Evolutionary conservation across 2,113 vertebrate species (phyloP).

Genomic region (Herpetotheres cachinnans): DNA sequence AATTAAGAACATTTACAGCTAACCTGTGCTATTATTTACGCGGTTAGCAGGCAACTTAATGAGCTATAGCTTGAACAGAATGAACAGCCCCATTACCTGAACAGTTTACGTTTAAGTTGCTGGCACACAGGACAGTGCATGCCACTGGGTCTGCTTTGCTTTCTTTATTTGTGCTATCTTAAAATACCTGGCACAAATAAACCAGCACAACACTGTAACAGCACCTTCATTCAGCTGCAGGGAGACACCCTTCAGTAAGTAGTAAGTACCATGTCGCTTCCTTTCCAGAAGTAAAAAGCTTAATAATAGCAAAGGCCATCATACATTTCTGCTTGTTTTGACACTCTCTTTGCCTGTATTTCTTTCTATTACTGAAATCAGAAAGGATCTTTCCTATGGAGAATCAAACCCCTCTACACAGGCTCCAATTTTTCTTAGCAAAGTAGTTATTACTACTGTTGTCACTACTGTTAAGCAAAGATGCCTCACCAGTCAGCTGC

Average conservation of each 20-base stretch:
- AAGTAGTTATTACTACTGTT: background rate
- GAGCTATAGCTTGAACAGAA: background rate
- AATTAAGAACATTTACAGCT: background rate
- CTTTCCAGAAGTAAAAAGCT: background rate
- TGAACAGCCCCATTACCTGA: background rate
- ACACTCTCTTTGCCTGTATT: background rate
- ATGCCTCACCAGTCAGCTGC: background rate
- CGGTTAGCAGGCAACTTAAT: background rate
- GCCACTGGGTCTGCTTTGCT: background rate
- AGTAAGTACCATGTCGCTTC: background rate
- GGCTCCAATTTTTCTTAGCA: background rate
- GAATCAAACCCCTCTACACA: background rate
- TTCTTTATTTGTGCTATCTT: background rate
- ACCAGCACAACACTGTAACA: background rate
- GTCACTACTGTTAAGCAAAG: background rate
- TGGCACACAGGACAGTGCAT: background rate
- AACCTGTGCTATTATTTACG: background rate
- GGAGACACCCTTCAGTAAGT: background rate
- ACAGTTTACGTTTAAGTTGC: background rate
- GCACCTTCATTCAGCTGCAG: background rate
- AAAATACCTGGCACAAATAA: background rate
- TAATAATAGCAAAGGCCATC: background rate
- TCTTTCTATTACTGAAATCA: background rate
- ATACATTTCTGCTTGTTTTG: background rate
- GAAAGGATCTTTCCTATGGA: background rate